Base-by-base conservation (phyloP, 53 echinoderm and acorn worm species). In the Pentamera pediparva region DNA sequence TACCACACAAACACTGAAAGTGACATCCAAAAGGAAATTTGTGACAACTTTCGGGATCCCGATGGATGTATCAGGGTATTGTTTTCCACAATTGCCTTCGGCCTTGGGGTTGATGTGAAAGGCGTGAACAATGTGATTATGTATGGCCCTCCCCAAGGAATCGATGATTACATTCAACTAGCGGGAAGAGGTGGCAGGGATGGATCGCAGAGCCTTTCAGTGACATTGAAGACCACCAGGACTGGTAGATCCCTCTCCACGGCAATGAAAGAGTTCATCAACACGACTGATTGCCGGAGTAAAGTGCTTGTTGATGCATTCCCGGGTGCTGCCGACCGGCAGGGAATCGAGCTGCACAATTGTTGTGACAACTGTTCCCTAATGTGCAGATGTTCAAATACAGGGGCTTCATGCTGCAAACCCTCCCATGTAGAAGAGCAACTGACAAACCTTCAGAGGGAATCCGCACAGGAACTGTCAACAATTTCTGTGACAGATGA, bases 31-130 rank as follows among this genome's bases (percentile, higher is more conserved):
- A 8, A 20, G n/a, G 36, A 61, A 10, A 18, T 61, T 3, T 7
- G 9, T 10, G 28, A 61, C 3, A 5, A 9, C 32, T 61, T 61
- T 61, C 3, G 35, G 7, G 8, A 20, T 13, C 19, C 19, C 5
- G 39, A 63, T 63, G 63, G 63, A 37, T 6, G 5, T 3, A 63
- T 63, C 3, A 32, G 63, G 9, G 32, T 63, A 4, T 18, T 63
- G 2, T 63, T 63, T 63, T 37, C 63, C n/a, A 63, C 63, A 5
- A 63, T 63, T 63, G 63, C 63, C 30, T 63, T 63, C 39, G 39
- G 63, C 5, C 37, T 37, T 18, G 37, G 38, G 1, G 21, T 63
- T 4, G 38, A 63, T 63, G 63, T 63, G 39, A 63, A 63, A 63
- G 40, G 63, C 1, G 36, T 35, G 19, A 8, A 37, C 9, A 63